These are phyloP conservation scores for Spea bombifrons DNA, from an alignment of 2,113 vertebrate species.

Conservation along the genomic window DNA sequence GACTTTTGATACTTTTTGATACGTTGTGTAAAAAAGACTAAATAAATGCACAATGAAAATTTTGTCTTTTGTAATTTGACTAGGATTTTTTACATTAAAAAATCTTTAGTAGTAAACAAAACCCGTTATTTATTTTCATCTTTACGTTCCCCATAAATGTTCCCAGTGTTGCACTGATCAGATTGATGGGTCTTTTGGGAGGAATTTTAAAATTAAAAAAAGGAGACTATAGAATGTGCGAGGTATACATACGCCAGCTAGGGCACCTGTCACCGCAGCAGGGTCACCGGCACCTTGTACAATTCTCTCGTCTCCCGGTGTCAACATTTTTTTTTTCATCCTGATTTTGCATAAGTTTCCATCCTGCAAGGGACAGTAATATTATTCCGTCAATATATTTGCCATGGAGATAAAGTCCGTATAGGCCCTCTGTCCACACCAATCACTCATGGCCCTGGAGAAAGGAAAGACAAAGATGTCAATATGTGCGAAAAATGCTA, in stretches of 20 bases:
- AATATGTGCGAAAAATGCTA: conserved; percentile 89
- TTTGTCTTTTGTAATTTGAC: no score
- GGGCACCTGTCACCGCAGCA: not conserved
- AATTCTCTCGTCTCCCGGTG: conserved; percentile 44
- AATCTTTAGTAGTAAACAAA: no score
- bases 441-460: conserved; percentile 80
- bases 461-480: conserved; percentile 75
- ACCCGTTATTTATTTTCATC: no score
- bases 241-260: not conserved
- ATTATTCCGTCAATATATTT: conserved; percentile 83
- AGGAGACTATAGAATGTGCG: no score
- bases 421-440: conserved; percentile 52
- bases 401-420: conserved; percentile 77
- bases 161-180: no score
- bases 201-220: no score
- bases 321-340: not conserved
- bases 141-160: no score
- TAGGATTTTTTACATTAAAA: no score
- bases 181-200: no score
- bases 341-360: conserved; percentile 10
- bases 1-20: no score
- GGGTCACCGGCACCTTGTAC: not conserved
- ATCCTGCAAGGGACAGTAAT: conserved; percentile 70
- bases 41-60: no score
- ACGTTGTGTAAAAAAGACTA: no score